Percentiles rank a stretch among this genome's conserved stretches.
phyloP scores from a whole-genome alignment of 2,797 vertebrate genomes.

The Selene dorsalis region DNA sequence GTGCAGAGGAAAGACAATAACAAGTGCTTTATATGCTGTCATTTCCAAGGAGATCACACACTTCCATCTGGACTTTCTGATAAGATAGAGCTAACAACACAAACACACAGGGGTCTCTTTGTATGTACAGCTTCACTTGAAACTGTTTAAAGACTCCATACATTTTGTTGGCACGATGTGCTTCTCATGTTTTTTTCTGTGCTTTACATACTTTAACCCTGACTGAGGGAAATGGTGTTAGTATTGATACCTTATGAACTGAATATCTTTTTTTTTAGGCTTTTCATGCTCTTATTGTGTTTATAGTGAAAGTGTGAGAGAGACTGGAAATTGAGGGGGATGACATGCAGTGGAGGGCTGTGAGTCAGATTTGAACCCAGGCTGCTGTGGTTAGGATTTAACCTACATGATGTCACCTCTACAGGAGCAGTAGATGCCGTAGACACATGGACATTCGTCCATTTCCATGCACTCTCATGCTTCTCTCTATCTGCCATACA shows the following conservation, averaged over 20 bases:
- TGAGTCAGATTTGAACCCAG: too few relatives aligned
- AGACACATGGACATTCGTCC: background rate
- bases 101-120: too few relatives aligned
- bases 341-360: too few relatives aligned
- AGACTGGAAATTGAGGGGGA: too few relatives aligned
- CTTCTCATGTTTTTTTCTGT: background rate
- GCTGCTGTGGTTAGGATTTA: too few relatives aligned
- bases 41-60: conserved; percentile 23
- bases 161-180: background rate
- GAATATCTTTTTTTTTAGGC: too few relatives aligned
- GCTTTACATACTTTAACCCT: background rate
- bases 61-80: conserved; percentile 52
- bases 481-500: too few relatives aligned
- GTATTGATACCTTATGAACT: background rate
- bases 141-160: background rate
- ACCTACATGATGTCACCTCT: too few relatives aligned
- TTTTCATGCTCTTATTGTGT: too few relatives aligned
- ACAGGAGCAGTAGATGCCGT: background rate
- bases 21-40: conserved; percentile 10
- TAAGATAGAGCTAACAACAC: conserved; percentile 7
- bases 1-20: conserved; percentile 29
- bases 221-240: background rate
- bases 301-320: too few relatives aligned
- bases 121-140: conserved; percentile 3
- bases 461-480: background rate